phyloP scores from a whole-genome alignment of 1,140 invertebrate genomes.

The Pogonomyrmex barbatus region DNA sequence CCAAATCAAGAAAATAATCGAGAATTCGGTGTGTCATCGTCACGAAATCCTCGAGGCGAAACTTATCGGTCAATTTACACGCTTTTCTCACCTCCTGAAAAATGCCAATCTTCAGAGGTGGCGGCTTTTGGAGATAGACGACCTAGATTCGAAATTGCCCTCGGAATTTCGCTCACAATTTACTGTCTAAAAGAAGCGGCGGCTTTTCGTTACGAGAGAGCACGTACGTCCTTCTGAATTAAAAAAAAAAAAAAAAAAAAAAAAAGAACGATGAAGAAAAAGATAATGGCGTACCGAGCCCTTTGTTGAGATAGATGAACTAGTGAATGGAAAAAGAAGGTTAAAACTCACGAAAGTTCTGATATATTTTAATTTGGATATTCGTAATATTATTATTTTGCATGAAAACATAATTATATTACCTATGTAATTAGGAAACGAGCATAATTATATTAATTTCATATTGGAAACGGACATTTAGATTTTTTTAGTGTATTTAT shows the following conservation, averaged over 20 bases:
- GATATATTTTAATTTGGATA: background rate
- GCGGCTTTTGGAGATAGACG: conserved; percentile 43
- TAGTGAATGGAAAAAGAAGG: background rate
- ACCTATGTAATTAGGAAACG: background rate
- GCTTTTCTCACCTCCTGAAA: conserved; percentile 28
- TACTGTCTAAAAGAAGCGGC: conserved; percentile 44
- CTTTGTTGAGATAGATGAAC: conserved; percentile 21
- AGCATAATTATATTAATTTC: background rate
- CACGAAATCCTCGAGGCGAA: background rate
- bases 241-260: conserved; percentile 12
- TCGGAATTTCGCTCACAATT: conserved; percentile 52
- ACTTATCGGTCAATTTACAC: conserved; percentile 36
- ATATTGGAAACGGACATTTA: background rate
- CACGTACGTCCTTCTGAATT: conserved; percentile 9
- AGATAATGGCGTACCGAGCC: background rate
- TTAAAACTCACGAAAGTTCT: conserved; percentile 5
- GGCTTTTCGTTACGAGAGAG: conserved; percentile 35
- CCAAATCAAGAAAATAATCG: conserved; percentile 30
- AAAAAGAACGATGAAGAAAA: conserved; percentile 10
- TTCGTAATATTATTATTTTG: too few relatives aligned
- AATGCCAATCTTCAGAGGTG: conserved; percentile 33
- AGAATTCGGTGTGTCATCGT: conserved; percentile 29
- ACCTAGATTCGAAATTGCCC: conserved; percentile 40
- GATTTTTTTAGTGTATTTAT: background rate
- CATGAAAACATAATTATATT: too few relatives aligned